Percentiles rank a stretch among this genome's conserved stretches.
These are phyloP conservation scores for Redunca redunca DNA, from an alignment of 2,113 vertebrate genomes.

Conservation along the genomic window DNA sequence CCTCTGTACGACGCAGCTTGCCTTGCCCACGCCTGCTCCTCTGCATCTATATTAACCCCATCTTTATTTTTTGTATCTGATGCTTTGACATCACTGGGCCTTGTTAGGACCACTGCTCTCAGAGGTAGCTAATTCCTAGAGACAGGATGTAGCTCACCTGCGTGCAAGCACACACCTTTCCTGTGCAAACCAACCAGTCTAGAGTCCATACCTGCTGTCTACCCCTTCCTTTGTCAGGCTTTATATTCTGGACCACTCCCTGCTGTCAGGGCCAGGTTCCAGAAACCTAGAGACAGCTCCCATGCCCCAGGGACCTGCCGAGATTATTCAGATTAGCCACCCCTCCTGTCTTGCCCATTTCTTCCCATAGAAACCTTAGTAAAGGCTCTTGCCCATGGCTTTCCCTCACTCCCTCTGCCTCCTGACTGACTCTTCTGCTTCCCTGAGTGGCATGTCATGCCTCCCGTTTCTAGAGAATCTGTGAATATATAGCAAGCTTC, in stretches of 20 bases:
- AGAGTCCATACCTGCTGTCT: too few relatives aligned
- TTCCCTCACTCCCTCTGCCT: not conserved
- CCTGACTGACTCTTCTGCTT: not conserved
- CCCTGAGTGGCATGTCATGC: too few relatives aligned
- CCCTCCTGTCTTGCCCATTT: fast-evolving
- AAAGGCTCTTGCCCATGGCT: not conserved
- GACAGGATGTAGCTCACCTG: not conserved
- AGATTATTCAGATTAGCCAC: not conserved
- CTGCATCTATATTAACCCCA: not conserved
- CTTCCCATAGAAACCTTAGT: not conserved
- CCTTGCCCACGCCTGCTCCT: not conserved
- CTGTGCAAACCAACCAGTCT: not conserved
- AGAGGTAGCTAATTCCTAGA: not conserved
- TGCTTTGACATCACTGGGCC: not conserved
- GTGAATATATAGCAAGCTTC: not conserved
- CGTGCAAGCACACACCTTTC: not conserved
- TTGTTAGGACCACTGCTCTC: not conserved
- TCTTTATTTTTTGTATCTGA: not conserved
- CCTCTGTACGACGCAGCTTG: fast-evolving
- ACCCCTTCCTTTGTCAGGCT: not conserved
- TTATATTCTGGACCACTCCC: too few relatives aligned
- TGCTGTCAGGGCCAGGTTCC: not conserved
- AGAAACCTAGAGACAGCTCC: not conserved
- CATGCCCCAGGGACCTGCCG: too few relatives aligned
- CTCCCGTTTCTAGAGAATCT: not conserved